These are phyloP conservation scores for Acanthurus lineatus DNA, from an alignment of 2,797 vertebrate species.

Conservation along the genomic window DNA sequence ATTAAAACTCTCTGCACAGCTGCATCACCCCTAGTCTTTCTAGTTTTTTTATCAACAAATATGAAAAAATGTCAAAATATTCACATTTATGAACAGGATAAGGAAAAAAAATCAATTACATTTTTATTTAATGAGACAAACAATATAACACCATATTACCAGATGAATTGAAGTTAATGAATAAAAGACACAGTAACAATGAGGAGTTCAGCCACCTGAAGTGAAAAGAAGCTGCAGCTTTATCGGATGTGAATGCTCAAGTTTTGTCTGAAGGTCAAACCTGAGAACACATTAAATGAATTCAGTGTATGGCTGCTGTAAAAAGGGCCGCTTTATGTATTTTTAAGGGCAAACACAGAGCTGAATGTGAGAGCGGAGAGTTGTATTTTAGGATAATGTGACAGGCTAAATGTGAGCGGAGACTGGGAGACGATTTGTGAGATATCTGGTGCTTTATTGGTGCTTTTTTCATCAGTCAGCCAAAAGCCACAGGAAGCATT, in stretches of 20 bases:
- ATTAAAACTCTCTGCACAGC: background rate
- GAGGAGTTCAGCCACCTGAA: constrained; percentile 23
- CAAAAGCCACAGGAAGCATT: constrained; percentile 44
- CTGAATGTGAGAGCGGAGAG: constrained; percentile 39
- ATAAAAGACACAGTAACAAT: background rate
- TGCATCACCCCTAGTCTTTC: background rate
- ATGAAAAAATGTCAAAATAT: background rate
- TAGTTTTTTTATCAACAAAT: background rate
- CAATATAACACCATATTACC: too few species aligned
- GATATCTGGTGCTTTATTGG: constrained; percentile 58
- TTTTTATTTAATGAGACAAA: background rate
- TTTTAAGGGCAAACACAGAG: constrained; percentile 67
- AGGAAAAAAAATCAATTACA: background rate
- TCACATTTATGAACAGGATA: background rate
- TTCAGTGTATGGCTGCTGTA: constrained; percentile 52
- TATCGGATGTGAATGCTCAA: constrained; percentile 23
- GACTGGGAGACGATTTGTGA: constrained; percentile 42
- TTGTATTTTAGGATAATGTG: constrained; percentile 70
- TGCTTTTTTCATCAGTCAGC: constrained; percentile 41
- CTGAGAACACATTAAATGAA: constrained; percentile 57
- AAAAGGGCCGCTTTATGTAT: constrained; percentile 63
- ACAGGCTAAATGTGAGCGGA: constrained; percentile 54
- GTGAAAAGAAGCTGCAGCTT: constrained; percentile 34
- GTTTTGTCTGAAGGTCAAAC: constrained; percentile 69
- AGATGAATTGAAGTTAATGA: background rate